These are phyloP conservation scores for Eilema sororculum DNA, from an alignment of 2,888 invertebrate genomes.

Conservation along the genomic window DNA sequence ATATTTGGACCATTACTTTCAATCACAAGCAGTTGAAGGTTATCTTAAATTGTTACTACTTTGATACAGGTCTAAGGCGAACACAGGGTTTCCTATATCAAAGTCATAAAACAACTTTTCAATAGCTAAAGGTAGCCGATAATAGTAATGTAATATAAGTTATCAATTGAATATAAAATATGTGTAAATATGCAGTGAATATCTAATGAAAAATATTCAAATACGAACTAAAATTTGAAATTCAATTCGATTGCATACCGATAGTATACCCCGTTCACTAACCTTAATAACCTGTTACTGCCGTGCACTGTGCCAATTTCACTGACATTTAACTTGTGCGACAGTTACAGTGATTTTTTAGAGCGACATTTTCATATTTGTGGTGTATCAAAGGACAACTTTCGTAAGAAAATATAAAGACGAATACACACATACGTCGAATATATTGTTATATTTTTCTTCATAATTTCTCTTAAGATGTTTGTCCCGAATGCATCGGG, in stretches of 20 bases:
- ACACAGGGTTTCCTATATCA: not conserved
- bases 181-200: not conserved
- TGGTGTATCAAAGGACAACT: conserved; percentile 25
- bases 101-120: not conserved
- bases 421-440: too few relatives aligned
- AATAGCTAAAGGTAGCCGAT: not conserved
- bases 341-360: conserved; percentile 25
- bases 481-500: too few relatives aligned
- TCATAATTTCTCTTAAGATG: too few relatives aligned
- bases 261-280: conserved; percentile 12
- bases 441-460: too few relatives aligned
- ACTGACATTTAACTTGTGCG: conserved; percentile 33
- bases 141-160: not conserved
- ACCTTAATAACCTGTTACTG: conserved; percentile 29
- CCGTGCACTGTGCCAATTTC: conserved; percentile 22
- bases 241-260: not conserved
- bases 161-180: not conserved
- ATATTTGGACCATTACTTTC: not conserved
- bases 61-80: not conserved
- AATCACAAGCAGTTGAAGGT: not conserved
- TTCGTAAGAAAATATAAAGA: conserved; percentile 21
- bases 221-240: not conserved
- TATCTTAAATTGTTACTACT: not conserved
- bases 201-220: not conserved
- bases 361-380: conserved; percentile 23